Percentiles rank a stretch among this genome's conserved stretches.
These are phyloP conservation scores for Seriola dumerili DNA, from an alignment of 2,113 vertebrate genomes.

Conservation along the genomic window DNA sequence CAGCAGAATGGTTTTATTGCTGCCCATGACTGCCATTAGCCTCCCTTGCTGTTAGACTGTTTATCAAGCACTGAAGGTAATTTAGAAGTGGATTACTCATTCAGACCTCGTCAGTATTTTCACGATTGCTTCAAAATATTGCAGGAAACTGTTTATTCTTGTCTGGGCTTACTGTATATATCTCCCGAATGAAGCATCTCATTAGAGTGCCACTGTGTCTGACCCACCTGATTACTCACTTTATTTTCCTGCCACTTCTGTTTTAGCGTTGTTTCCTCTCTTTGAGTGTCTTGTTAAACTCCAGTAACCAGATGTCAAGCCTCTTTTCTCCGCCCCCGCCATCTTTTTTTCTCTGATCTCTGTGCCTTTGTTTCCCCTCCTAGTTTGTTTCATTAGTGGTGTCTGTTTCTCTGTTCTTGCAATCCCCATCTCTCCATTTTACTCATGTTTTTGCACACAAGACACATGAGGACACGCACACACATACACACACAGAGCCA, in stretches of 20 bases:
- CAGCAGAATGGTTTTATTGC: constrained; percentile 50
- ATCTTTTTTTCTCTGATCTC: constrained; percentile 56
- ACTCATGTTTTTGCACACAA: neutral
- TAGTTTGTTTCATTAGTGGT: constrained; percentile 60
- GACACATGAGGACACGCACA: neutral
- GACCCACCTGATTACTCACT: constrained; percentile 60
- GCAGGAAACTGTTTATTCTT: constrained; percentile 28
- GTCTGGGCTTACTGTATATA: constrained; percentile 4
- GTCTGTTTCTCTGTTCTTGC: constrained; percentile 36
- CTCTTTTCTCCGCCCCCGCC: constrained; percentile 42
- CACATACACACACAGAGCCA: neutral
- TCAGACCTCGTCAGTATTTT: constrained; percentile 29
- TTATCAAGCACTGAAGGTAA: constrained; percentile 50
- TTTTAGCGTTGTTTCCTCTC: constrained; percentile 45
- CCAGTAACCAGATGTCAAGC: constrained; percentile 63
- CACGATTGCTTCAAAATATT: constrained; percentile 17
- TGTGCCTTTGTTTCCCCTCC: constrained; percentile 54
- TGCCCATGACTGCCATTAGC: constrained; percentile 37
- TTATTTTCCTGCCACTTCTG: constrained; percentile 54
- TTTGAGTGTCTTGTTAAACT: constrained; percentile 73
- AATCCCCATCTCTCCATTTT: constrained; percentile 7
- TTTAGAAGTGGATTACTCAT: constrained; percentile 33
- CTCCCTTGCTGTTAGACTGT: constrained; percentile 24
- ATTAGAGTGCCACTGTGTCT: constrained; percentile 35
- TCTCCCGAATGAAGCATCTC: constrained; percentile 31